Base-by-base conservation (phyloP, 2,113 vertebrate species). In the Phyllopteryx taeniolatus region DNA sequence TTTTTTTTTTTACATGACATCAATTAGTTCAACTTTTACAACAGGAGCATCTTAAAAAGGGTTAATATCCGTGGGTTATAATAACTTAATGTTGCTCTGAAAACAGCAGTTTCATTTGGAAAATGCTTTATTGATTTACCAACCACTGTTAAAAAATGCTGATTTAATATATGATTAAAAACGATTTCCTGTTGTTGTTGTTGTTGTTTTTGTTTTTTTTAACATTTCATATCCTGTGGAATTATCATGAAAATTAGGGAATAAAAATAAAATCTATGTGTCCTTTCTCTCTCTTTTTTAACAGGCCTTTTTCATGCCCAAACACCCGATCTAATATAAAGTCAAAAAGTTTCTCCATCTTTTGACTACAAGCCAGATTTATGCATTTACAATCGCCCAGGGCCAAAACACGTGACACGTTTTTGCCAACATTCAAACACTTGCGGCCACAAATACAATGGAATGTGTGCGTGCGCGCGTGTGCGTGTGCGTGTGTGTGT, bases 41-140 rank as follows among this genome's bases (percentile, higher is more conserved):
- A 88, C 90, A 88, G 87, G 90, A 81, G 80, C 71, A 51, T 84
- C 84, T 86, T 86, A 51, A 49, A 89, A 89, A 87, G 88, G 84
- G 88, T 91, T 83, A 87, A 89, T 79, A 84, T 83, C 71, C 44
- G 91, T 67, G 90, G 93, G 86, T 94, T 94, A 93, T 92, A 96
- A 96, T 96, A 97, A 97, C 92, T 96, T 96, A 94, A 92, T 92
- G 92, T 91, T 90, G 10, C 71, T 63, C 64, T 78, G 22, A 74
- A 72, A 47, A 62, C 35, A 49, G n/a, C 5, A 46, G 43, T 66
- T 22, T 27, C 60, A 49, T 65, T 56, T 54, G 11, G 61, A 80
- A 72, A 68, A 61, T 0, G 5, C 64, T 33, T 47, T 10, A 68
- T 59, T 15, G 46, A 56, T 75, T 69, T 17, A 51, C 12, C 56